These are phyloP conservation scores for Stenoptilia bipunctidactyla DNA, from an alignment of 2,888 invertebrate genomes.

Conservation along the genomic window DNA sequence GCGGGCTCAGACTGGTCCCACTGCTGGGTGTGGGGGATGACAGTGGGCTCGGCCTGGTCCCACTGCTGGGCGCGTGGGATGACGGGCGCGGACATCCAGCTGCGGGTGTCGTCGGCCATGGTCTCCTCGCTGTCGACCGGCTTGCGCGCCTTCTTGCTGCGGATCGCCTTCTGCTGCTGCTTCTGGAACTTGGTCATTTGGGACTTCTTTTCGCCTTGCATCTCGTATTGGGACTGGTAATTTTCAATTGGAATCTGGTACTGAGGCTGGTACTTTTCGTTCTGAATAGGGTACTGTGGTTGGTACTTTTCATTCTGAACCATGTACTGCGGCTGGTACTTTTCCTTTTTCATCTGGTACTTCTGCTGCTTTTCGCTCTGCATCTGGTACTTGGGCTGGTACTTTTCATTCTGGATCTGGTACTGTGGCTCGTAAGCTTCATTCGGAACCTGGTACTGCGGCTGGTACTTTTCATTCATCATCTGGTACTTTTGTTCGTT, in stretches of 20 bases:
- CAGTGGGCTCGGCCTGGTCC: neutral
- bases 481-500: conserved; percentile 28
- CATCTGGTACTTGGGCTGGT: neutral
- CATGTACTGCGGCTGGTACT: neutral
- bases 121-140: conserved; percentile 21
- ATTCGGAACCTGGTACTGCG: neutral
- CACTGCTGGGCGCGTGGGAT: neutral
- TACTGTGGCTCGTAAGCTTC: neutral
- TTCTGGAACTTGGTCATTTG: conserved; percentile 15
- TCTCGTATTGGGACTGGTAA: too few relatives aligned
- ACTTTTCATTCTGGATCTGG: neutral
- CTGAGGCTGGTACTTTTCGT: neutral
- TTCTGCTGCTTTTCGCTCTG: conserved; percentile 1
- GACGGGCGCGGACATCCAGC: too few relatives aligned
- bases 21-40: neutral
- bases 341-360: neutral
- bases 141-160: conserved; percentile 12
- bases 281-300: neutral
- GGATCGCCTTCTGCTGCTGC: conserved; percentile 11
- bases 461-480: conserved; percentile 23
- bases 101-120: neutral
- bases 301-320: neutral
- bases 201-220: conserved; percentile 1
- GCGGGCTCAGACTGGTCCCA: neutral
- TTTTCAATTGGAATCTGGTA: neutral